Conservation (phyloP, 2,797 vertebrate species). For the Ctenosaura bakeri region DNA sequence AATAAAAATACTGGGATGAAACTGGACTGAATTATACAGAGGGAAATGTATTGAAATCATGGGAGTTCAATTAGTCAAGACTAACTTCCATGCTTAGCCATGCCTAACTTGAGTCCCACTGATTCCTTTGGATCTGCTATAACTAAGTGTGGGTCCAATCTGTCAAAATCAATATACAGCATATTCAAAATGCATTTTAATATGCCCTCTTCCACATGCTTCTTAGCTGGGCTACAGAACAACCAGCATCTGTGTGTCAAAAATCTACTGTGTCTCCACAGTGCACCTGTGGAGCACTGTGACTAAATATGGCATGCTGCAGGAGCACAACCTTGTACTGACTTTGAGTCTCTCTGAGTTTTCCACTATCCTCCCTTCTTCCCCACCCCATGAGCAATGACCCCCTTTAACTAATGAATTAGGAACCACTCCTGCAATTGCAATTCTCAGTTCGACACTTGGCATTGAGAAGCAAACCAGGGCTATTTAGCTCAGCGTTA, state of each 20-base stretch:
- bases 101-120: no score
- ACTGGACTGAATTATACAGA: neutral
- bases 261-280: slow-evolving; percentile 64
- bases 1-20: neutral
- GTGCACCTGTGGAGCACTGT: slow-evolving; percentile 73
- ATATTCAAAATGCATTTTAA: slow-evolving; percentile 71
- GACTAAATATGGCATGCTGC: slow-evolving; percentile 62
- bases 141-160: neutral
- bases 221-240: slow-evolving; percentile 71
- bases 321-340: slow-evolving; percentile 74
- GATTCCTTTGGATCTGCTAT: no score
- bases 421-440: slow-evolving; percentile 80
- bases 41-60: neutral
- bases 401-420: slow-evolving; percentile 85
- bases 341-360: slow-evolving; percentile 68
- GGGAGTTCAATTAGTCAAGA: neutral
- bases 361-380: slow-evolving; percentile 35
- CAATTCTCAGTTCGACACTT: slow-evolving; percentile 85
- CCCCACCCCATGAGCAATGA: slow-evolving; percentile 82
- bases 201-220: slow-evolving; percentile 63
- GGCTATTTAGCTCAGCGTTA: slow-evolving; percentile 84
- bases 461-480: slow-evolving; percentile 82
- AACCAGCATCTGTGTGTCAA: slow-evolving; percentile 61
- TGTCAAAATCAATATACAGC: slow-evolving; percentile 47
- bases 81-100: neutral